Evolutionary conservation across 2,113 vertebrate genomes (phyloP), one percentile per base, ranked within the genome.

Genomic region (Colossoma macropomum): DNA sequence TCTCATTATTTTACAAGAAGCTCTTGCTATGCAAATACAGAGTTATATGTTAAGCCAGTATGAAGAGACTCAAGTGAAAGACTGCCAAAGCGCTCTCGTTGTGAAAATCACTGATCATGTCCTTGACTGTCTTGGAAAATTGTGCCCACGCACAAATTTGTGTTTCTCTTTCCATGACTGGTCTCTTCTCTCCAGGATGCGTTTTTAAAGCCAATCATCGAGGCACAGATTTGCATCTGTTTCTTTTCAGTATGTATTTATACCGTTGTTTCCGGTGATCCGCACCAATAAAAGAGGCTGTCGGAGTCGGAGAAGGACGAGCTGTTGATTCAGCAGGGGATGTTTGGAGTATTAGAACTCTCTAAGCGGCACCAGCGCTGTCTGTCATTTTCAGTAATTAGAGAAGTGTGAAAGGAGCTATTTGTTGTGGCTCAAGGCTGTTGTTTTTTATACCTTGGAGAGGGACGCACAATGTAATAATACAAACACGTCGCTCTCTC

Each of bases 381-480:
- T 86, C 79, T 85, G 83, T 86, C 88, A 77, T 91, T 75, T 80
- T 85, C 86, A 82, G 79, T 88, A 84, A 90, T 89, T 87, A 88
- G 75, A 71, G 30, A 87, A 78, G 60, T 86, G 81, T 85, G 87
- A 90, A 85, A 85, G 70, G 77, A 65, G 68, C 77, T 63, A 21
- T 82, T 82, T 82, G 56, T 85, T 86, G 74, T 74, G 38, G 34
- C 69, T 84, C 32, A 28, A 52, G 80, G 84, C 84, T 88, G 62
- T 34, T 23, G 34, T 73, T 84, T 84, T 86, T 85, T 60, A 80
- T 72, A 48, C 45, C 72, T 81, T 27, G 19, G n/a, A 10, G 65
- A 70, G 52, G 30, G 65, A 70, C 16, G 50, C 66, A 34, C 76
- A 27, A 66, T 66, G 60, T 69, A 65, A 60, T 75, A 78, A 74